These are phyloP conservation scores for Xylocopa sonorina DNA, from an alignment of 1,140 invertebrate species.

Conservation along the genomic window DNA sequence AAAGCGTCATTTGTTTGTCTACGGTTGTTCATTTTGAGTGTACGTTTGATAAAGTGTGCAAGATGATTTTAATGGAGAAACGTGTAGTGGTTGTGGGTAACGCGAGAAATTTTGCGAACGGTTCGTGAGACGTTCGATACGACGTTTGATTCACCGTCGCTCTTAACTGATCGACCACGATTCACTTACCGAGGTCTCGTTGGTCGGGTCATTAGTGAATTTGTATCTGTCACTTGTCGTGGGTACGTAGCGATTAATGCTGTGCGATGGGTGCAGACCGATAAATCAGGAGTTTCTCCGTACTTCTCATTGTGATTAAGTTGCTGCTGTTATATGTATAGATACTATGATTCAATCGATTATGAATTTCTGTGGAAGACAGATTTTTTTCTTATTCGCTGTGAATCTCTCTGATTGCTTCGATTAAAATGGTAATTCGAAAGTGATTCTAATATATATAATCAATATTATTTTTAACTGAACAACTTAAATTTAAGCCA, in stretches of 20 bases:
- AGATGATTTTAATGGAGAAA: too few relatives aligned
- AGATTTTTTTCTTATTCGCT: too few relatives aligned
- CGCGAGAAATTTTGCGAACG: not conserved
- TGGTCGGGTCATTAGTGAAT: slow-evolving; percentile 6
- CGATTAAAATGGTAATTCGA: too few relatives aligned
- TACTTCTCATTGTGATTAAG: not conserved
- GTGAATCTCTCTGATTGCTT: too few relatives aligned
- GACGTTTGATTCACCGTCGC: not conserved
- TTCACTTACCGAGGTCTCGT: not conserved
- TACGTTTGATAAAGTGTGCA: not conserved
- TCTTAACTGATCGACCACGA: not conserved
- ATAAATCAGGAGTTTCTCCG: not conserved
- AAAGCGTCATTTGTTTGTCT: not conserved
- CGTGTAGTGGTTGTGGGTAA: not conserved
- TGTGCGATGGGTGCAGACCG: too few relatives aligned
- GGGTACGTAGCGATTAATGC: not conserved
- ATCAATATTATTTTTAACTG: too few relatives aligned
- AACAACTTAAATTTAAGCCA: too few relatives aligned
- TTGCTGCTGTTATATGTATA: too few relatives aligned
- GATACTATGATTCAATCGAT: too few relatives aligned
- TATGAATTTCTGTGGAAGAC: too few relatives aligned
- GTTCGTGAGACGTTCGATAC: not conserved
- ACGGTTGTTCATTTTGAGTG: not conserved
- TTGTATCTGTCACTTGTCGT: not conserved
- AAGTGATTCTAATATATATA: too few relatives aligned